Evolutionary conservation across 2,113 vertebrate species (phyloP), one percentile per base, ranked within the genome.

Genomic region (Percina caprodes): DNA sequence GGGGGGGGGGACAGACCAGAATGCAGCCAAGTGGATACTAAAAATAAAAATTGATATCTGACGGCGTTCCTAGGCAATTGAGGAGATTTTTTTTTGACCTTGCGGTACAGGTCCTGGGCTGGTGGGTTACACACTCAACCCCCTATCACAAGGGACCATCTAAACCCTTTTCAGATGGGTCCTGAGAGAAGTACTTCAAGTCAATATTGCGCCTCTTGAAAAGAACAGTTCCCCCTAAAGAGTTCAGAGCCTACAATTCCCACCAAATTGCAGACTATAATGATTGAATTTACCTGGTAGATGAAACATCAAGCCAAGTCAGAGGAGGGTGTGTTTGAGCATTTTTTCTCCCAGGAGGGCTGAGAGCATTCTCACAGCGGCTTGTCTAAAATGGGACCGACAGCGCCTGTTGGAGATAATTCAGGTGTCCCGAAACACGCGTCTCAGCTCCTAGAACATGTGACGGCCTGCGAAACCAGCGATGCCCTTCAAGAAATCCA

Each of bases 401-500:
- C 69, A 35, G 75, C 52, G 63, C 69, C 54, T 79, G 63, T 71
- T 19, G 67, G 81, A 73, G 70, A 87, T 66, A 62, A 84, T 91
- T 90, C 89, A 90, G 90, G 91, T 92, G 91, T 93, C 91, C 91
- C 89, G 78, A 86, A 88, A 82, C 76, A 79, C 77, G 89, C 82
- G 88, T 21, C 71, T 78, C 13, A 73, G 77, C 77, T 88, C 71
- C 83, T 90, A 88, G 23, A 85, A 82, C 90, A 77, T 79, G 82
- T 65, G 85, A 83, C 78, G 92, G 93, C 91, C 92, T 93, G 88
- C 86, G 74, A 82, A 85, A 80, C 63, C 88, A 61, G 82, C 87
- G 90, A 79, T 93, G 92, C 82, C 93, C 92, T 94, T 93, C 92
- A 93, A 88, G 84, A 88, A 92, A 91, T 90, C 92, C 93, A 93